phyloP scores from a whole-genome alignment of 2,113 vertebrate genomes.

The Gymnorhina tibicen region DNA sequence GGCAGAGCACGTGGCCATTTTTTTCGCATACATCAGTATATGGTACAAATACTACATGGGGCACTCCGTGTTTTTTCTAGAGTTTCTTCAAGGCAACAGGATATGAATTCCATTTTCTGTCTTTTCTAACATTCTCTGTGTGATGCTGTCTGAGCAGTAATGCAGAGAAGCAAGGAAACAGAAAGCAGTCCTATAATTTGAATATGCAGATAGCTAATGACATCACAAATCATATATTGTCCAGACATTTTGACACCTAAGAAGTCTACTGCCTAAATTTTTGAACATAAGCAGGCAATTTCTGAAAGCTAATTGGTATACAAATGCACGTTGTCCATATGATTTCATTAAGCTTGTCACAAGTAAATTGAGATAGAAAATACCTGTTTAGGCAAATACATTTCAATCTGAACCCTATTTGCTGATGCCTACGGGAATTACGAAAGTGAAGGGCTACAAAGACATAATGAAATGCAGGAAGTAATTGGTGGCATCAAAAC shows the following conservation, averaged over 20 bases:
- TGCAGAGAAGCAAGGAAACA: not conserved
- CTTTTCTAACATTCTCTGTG: not conserved
- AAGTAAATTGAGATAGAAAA: slow-evolving; percentile 40
- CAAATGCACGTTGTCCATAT: not conserved
- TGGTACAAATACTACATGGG: not conserved
- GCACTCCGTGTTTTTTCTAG: not conserved
- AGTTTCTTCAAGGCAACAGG: not conserved
- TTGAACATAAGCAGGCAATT: not conserved
- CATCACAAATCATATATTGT: not conserved
- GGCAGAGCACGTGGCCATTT: rapidly evolving
- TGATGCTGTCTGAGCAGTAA: not conserved
- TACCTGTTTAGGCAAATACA: not conserved
- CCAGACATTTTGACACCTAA: not conserved
- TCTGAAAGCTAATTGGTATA: not conserved
- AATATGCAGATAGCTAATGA: not conserved
- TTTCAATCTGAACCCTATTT: slow-evolving; percentile 38
- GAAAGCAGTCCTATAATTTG: not conserved
- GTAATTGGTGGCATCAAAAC: not conserved
- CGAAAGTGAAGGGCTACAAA: not conserved
- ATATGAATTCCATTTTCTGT: not conserved
- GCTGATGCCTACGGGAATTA: not conserved
- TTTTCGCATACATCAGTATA: not conserved
- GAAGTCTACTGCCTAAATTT: not conserved
- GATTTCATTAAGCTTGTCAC: slow-evolving; percentile 9
- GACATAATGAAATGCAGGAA: not conserved